Base-by-base conservation (phyloP, 2,888 invertebrate genomes). In the Malacosoma neustria region DNA sequence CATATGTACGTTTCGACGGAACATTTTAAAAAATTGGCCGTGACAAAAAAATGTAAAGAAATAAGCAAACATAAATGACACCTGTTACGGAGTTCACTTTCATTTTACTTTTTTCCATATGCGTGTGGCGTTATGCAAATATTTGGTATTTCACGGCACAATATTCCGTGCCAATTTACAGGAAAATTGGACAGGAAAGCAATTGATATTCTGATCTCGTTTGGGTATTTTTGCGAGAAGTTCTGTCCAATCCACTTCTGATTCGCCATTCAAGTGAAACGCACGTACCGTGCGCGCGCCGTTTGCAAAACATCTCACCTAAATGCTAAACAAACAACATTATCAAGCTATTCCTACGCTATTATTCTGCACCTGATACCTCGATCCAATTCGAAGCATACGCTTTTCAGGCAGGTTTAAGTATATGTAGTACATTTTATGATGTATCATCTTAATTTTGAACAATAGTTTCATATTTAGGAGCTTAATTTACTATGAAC, bases 131-230 rank as follows among this genome's bases (percentile, higher is more conserved):
- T 54, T 57, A 57, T 73, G 74, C 67, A 75, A 77, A 77, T 80
- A 73, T 71, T 68, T 69, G 62, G 68, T 64, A 68, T 61, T 71
- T 68, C 63, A 61, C 61, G 66, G 64, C 53, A 72, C 70, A 74
- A 79, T 74, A 72, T 77, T 72, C 70, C 60, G 63, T 67, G 59
- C 70, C 77, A 72, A 76, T 80, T 75, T 75, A 58, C 68, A 68
- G 67, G 75, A 67, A 77, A 79, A 76, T 80, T 77, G 76, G 71
- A 63, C 70, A 66, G 71, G 66, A 65, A 62, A 67, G 64, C 74
- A 68, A 77, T 81, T 81, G 77, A 75, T 80, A 81, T 80, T 79
- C 79, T 55, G 68, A 67, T 72, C 74, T 65, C 74, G 79, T 75
- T 69, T 63, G 64, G 61, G 68, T 72, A 72, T 76, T 76, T 79